A percentile compares a stretch with the other conserved stretches of the same genome.
Evolutionary conservation across 2,113 vertebrate species (phyloP).

Genomic region (Progne subis): DNA sequence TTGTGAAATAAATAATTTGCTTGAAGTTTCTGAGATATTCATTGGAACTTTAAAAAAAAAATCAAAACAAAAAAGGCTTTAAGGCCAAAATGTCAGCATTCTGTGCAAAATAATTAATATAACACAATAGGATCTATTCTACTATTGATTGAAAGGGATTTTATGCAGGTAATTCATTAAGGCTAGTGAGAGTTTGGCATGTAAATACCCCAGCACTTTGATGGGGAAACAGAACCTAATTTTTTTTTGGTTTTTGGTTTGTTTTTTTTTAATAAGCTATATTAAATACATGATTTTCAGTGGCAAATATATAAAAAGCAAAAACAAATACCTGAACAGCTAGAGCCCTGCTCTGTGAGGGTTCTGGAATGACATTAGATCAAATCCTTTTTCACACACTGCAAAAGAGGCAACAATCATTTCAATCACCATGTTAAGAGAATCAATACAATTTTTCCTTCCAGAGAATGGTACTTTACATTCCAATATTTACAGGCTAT

Average conservation of each 20-base stretch:
- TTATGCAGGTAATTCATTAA: conserved; percentile 83
- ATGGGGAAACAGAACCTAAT: conserved; percentile 52
- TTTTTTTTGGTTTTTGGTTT: background rate
- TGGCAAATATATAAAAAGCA: conserved; percentile 29
- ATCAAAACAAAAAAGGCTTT: conserved; percentile 1
- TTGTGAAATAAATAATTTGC: conserved; percentile 60
- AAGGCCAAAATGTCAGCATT: conserved; percentile 68
- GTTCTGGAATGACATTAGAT: conserved; percentile 66
- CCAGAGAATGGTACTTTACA: conserved; percentile 65
- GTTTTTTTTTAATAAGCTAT: conserved; percentile 10
- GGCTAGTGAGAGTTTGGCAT: conserved; percentile 64
- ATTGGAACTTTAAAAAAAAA: conserved; percentile 53
- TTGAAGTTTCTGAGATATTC: conserved; percentile 70
- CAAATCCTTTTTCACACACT: conserved; percentile 62
- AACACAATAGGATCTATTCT: conserved; percentile 70
- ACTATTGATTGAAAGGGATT: conserved; percentile 74
- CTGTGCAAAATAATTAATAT: conserved; percentile 76
- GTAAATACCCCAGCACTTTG: conserved; percentile 69
- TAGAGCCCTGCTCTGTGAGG: conserved; percentile 18
- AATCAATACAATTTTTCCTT: conserved; percentile 66
- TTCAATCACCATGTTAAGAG: conserved; percentile 63
- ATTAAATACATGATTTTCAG: conserved; percentile 54
- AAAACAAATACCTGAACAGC: conserved; percentile 60
- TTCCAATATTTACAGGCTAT: conserved; percentile 66
- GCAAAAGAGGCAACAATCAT: conserved; percentile 68